Conservation (phyloP, 1,140 invertebrate species). For the Pseudoatta argentina region DNA sequence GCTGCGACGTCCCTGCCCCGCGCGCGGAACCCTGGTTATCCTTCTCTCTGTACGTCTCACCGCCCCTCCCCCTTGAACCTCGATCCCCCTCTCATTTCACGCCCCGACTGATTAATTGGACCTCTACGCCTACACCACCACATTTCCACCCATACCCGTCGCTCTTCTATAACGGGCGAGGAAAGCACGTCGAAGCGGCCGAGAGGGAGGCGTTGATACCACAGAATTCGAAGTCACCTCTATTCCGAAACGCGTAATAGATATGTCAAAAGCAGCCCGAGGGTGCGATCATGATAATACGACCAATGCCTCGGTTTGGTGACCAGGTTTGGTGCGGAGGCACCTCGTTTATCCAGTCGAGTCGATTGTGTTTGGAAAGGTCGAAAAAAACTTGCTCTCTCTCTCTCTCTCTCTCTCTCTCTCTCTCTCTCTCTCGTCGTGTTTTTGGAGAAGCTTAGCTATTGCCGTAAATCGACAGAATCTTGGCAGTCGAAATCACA, state of each 20-base stretch:
- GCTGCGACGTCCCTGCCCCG: slow-evolving; percentile 68
- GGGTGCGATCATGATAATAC: slow-evolving; percentile 84
- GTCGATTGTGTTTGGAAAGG: slow-evolving; percentile 14
- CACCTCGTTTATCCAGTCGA: slow-evolving; percentile 28
- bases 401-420: neutral
- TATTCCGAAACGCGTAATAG: slow-evolving; percentile 85
- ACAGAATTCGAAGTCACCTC: slow-evolving; percentile 84
- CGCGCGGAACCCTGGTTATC: slow-evolving; percentile 5
- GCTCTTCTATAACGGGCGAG: slow-evolving; percentile 59
- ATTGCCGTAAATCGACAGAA: slow-evolving; percentile 20
- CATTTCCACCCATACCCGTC: slow-evolving; percentile 44
- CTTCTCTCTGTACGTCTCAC: slow-evolving; percentile 16
- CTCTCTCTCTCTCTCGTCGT: too few relatives aligned
- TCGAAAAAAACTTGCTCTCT: neutral
- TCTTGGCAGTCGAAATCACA: slow-evolving; percentile 17
- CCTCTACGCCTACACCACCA: slow-evolving; percentile 74
- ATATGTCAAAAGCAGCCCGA: slow-evolving; percentile 85
- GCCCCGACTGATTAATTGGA: slow-evolving; percentile 86
- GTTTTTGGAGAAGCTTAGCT: slow-evolving; percentile 7
- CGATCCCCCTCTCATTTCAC: slow-evolving; percentile 81
- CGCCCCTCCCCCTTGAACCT: neutral
- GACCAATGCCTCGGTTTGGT: slow-evolving; percentile 74
- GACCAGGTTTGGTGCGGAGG: slow-evolving; percentile 17
- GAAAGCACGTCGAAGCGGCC: slow-evolving; percentile 50
- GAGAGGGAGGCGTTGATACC: slow-evolving; percentile 39